Evolutionary conservation across 1,140 invertebrate genomes (phyloP), one percentile per base, ranked within the genome.

Genomic region (Diploscapter pachys): DNA sequence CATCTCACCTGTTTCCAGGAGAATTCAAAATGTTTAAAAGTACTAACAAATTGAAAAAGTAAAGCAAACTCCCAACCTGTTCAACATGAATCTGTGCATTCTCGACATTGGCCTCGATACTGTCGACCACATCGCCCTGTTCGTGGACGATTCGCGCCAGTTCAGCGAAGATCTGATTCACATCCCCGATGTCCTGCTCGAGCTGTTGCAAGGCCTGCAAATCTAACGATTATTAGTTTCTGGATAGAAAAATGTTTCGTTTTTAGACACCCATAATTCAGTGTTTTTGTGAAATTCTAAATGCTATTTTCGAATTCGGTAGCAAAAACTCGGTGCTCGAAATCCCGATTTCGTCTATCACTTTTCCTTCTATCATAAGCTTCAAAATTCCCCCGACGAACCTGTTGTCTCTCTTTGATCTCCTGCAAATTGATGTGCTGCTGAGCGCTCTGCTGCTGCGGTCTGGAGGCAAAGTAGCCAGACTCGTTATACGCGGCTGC

Each of bases 81-180:
- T 90, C 90, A 0, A 98, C 94, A 82, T 92, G 91, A 67, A 93
- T 90, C 75, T 91, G 90, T n/a, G 95, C 91, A 81, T 90, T 90
- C 86, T 98, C 95, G 59, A 98, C 93, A 83, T 92, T 93, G 2
- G 94, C 93, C 88, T 99, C 96, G 84, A 99, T 99, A 54, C 93
- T 96, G 89, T 89, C 93, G 71, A 99, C 91, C 4, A 93, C 90
- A 81, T 95, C 91, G n/a, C 94, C 95, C 88, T 99, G 96, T 77
- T 97, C 93, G 86, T 98, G 95, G 13, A 99, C 95, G 86, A 99
- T 89, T 64, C 93, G 90, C 3, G 95, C 96, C 64, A 99, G 89
- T 85, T 98, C 95, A 89, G 95, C 97, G 87, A 98, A 99, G 81
- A 99, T 98, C 87, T 96, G 91, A 71, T 71, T 72, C 2, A 75